A percentile compares a stretch with the other conserved stretches of the same genome.
phyloP scores from a whole-genome alignment of 1,140 invertebrate genomes.

The Popillia japonica region DNA sequence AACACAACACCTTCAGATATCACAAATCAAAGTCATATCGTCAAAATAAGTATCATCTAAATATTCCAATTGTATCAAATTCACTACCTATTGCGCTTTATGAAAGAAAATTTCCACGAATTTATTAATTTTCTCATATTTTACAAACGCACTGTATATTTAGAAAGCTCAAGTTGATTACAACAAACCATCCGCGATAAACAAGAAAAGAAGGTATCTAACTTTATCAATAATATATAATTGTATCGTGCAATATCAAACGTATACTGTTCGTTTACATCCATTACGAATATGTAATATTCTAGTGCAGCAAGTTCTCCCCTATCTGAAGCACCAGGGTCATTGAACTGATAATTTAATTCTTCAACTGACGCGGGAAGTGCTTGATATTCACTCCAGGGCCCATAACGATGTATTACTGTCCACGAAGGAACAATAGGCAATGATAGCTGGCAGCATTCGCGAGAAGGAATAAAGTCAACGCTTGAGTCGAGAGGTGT shows the following conservation, averaged over 20 bases:
- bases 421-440: slow-evolving; percentile 32
- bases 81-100: no score
- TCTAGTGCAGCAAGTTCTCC: slow-evolving; percentile 40
- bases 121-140: no score
- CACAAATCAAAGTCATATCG: no score
- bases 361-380: slow-evolving; percentile 47
- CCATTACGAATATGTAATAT: background rate
- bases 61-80: no score
- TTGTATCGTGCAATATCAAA: background rate
- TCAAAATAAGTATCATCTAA: no score
- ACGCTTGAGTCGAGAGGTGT: slow-evolving; percentile 8
- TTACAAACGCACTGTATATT: no score
- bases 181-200: no score
- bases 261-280: background rate
- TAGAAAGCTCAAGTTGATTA: no score
- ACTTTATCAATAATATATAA: background rate
- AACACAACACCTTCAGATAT: no score
- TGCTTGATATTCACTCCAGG: slow-evolving; percentile 42
- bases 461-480: slow-evolving; percentile 21
- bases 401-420: slow-evolving; percentile 35
- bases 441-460: slow-evolving; percentile 30
- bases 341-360: slow-evolving; percentile 52
- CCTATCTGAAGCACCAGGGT: slow-evolving; percentile 45
- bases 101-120: no score
- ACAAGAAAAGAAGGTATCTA: background rate